Base-by-base conservation (phyloP, 2,888 invertebrate genomes). In the Caenorhabditis angaria region DNA sequence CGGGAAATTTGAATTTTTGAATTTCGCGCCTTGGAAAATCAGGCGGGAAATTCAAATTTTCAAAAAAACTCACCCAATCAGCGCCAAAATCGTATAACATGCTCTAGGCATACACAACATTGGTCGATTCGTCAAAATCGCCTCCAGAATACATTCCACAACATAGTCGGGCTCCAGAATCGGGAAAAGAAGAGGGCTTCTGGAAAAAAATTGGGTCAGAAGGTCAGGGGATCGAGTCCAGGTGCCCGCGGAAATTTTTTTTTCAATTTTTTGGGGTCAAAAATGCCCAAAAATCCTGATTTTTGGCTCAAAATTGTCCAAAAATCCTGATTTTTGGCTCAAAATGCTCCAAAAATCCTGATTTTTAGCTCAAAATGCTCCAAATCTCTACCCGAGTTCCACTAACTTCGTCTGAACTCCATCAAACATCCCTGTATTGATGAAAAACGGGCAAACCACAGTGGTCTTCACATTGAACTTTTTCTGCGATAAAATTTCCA, bases 361-460 rank as follows among this genome's bases (percentile, higher is more conserved):
- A 22, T 53, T 53, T 50, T 24, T 50, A 12, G 10, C n/a, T 50
- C 50, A 48, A 12, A 10, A n/a, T 6, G 1, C 6, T n/a, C n/a
- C n/a, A n/a, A 32, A 32, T n/a, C 14, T 27, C 28, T 10, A 5
- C 20, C 41, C 8, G 20, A 24, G 27, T n/a, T 5, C 3, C n/a
- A 24, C 87, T 88, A 87, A 92, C 92, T 92, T 92, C 24, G 94
- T 92, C 83, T 92, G 91, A 24, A 94, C 94, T 81, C 94, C 93
- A 71, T 93, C 93, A 88, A 97, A 97, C 95, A 97, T 96, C 84
- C 97, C 97, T 1, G 97, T 97, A 88, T 95, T 93, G 81, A 97
- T 95, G 88, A 94, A 96, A 90, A 93, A 96, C 0, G 97, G 97
- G 88, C 95, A 96, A 80, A 97, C 92, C 50, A 93, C 92, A 0